Evolutionary conservation across 2,113 vertebrate species (phyloP).

Genomic region (Daphoenositta chrysoptera): DNA sequence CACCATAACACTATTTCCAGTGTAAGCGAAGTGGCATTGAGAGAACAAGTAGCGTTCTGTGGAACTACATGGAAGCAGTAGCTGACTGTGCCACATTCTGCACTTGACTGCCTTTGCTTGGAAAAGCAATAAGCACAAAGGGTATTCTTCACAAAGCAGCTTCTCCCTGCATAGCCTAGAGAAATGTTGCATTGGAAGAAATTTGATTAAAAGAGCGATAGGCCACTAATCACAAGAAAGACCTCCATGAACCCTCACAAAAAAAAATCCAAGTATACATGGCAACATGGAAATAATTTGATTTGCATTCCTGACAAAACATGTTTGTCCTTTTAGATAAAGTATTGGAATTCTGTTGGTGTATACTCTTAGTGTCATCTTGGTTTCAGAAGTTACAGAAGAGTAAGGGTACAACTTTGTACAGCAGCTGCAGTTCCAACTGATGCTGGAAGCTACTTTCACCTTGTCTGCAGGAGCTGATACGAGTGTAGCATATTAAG

Average conservation of each 20-base stretch:
- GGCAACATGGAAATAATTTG: background rate
- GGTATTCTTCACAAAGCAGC: background rate
- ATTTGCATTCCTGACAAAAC: background rate
- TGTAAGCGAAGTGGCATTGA: accelerated
- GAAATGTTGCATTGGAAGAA: background rate
- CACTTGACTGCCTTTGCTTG: background rate
- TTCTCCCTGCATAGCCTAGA: background rate
- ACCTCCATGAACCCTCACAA: background rate
- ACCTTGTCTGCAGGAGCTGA: background rate
- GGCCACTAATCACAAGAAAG: background rate
- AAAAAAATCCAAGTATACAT: background rate
- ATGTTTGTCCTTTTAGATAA: background rate
- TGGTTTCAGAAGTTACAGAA: background rate
- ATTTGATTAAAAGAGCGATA: background rate
- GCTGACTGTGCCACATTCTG: background rate
- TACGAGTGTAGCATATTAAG: accelerated
- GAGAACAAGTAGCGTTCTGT: accelerated
- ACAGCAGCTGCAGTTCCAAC: background rate
- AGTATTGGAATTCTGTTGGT: background rate
- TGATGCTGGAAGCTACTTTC: background rate
- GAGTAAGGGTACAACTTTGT: background rate
- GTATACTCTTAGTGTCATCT: background rate
- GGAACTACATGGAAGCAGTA: too few relatives aligned
- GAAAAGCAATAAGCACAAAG: background rate
- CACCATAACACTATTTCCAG: background rate